Conservation (phyloP, 1,140 invertebrate genomes). For the Cepaea nemoralis region DNA sequence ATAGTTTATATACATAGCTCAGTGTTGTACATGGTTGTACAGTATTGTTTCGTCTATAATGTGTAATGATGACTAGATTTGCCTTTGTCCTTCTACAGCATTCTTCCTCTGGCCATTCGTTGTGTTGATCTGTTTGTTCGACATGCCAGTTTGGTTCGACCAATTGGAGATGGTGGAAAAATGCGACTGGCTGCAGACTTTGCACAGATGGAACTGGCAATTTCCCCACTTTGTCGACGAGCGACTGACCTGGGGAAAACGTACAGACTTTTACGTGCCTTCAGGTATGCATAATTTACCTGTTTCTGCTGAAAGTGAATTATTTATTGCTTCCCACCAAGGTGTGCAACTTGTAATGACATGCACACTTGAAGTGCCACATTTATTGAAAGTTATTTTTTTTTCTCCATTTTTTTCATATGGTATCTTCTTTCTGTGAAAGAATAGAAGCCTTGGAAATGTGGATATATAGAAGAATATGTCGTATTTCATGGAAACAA, state of each 20-base stretch:
- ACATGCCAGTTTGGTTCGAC: slow-evolving; percentile 86
- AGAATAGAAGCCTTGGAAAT: too few relatives aligned
- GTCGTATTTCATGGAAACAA: too few relatives aligned
- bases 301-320: neutral
- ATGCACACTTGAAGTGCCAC: too few relatives aligned
- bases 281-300: slow-evolving; percentile 72
- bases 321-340: neutral
- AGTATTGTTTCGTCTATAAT: too few relatives aligned
- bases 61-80: too few relatives aligned
- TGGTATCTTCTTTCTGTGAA: too few relatives aligned
- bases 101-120: slow-evolving; percentile 79
- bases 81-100: slow-evolving; percentile 67
- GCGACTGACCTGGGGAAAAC: slow-evolving; percentile 81
- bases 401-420: too few relatives aligned
- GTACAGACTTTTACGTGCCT: slow-evolving; percentile 82
- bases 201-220: slow-evolving; percentile 80
- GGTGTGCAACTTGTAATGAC: too few relatives aligned
- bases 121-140: slow-evolving; percentile 90
- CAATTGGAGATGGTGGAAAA: slow-evolving; percentile 84
- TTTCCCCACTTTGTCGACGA: slow-evolving; percentile 78
- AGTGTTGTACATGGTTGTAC: too few relatives aligned
- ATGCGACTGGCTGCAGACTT: slow-evolving; percentile 87
- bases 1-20: too few relatives aligned
- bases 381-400: too few relatives aligned
- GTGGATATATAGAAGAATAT: too few relatives aligned